Evolutionary conservation across 2,797 vertebrate genomes (phyloP), one percentile per base, ranked within the genome.

Genomic region (Falco berigora): DNA sequence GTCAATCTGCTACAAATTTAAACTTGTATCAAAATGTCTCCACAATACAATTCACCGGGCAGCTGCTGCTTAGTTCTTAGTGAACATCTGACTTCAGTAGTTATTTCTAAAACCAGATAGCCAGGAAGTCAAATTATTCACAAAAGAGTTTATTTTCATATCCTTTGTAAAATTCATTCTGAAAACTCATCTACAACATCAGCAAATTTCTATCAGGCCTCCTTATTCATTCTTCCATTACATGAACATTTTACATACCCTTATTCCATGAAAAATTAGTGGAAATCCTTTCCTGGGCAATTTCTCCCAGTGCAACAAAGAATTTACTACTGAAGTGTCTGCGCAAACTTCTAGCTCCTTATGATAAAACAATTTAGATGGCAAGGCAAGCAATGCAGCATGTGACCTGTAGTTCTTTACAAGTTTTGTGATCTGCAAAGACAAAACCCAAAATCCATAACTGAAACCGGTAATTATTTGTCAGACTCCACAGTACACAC

Each of bases 321-420:
- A 98, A 32, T 98, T 98, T 55, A 98, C 98, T 27, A 98, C 93
- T 10, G 94, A 63, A 75, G 95, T 92, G 24, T 98, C 97, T 6
- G 99, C 98, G 83, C 98, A 98, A 73, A 98, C 98, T 75, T 98
- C 98, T 23, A 99, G 97, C 76, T 99, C 99, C 4, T 97, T 98
- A n/a, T 98, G 97, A 89, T 99, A 99, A 97, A 99, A 99, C 14
- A 99, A 98, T 66, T 98, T 98, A 11, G 99, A 99, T 3, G 99
- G 99, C 94, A 99, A 97, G 0, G 97, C 89, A 93, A 99, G 97
- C 97, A 99, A 92, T 0, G 98, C 98, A 34, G 99, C 97, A 49
- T 99, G 99, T 0, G 99, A 99, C 28, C 99, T 98, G 97, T 99
- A 99, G 97, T 99, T 99, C 97, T 98, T 99, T 42, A 98, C 95